Base-by-base conservation (phyloP, 1,140 invertebrate genomes). In the Drosophila guanche region DNA sequence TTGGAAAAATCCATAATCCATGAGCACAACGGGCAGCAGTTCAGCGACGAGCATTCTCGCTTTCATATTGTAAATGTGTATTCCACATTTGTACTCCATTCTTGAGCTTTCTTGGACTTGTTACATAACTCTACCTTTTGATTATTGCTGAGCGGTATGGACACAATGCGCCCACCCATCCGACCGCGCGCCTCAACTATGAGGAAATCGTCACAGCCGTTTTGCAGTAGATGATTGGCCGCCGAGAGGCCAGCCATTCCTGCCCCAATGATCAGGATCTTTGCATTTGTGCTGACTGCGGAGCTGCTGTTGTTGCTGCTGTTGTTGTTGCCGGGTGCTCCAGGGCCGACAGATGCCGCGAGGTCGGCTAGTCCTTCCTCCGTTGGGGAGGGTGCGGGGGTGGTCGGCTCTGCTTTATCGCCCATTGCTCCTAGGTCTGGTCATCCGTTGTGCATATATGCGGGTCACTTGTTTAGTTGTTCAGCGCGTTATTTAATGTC, bases 201-300 rank as follows among this genome's bases (percentile, higher is more conserved):
- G 77, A 95, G 92, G 92, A 96, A 96, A 92, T 97, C 94, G 37
- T 93, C 93, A 89, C 95, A 94, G 25, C 95, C 95, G 92, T 97
- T 96, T 92, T 96, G 96, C 7, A 95, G 86, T 61, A 98, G 93
- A 91, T 97, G 95, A 93, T 95, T 96, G 12, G 96, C 97, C 22
- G 96, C 96, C 10, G 96, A 95, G 55, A 98, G 90, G 25, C 97
- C 97, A 56, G 96, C 95, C 93, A 97, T 96, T 59, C 97, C 97
- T 74, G 94, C 96, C 29, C 97, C 97, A 79, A 98, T 94, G 83
- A 97, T 97, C 68, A 97, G 91, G 62, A 97, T 94, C 93, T 96
- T 95, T 10, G 85, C 89, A 54, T 81, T 77, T 54, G 67, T 77
- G 41, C 23, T 67, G 37, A 23, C 43, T 41, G 43, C 40, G 46